These are phyloP conservation scores for Marcusenius ussheri DNA, from an alignment of 2,113 vertebrate genomes.

Conservation along the genomic window DNA sequence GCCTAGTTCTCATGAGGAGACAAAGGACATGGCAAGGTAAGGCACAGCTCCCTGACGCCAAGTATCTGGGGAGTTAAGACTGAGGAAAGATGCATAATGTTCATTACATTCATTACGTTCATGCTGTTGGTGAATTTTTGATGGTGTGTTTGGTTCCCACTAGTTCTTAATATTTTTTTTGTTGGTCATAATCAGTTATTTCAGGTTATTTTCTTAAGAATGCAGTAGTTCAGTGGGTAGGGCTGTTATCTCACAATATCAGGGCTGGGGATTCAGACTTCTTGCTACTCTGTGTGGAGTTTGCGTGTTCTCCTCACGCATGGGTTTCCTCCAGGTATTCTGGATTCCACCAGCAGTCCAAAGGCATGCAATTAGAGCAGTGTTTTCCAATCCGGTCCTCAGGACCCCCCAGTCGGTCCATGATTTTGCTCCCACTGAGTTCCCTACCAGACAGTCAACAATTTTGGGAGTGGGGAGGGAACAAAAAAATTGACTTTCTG, in stretches of 20 bases:
- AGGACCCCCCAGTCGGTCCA: not conserved
- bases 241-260: not conserved
- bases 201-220: not conserved
- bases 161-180: not conserved
- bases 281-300: not conserved
- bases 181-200: not conserved
- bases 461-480: not conserved
- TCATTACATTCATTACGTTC: too few species aligned
- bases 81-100: not conserved
- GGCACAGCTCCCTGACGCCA: not conserved
- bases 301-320: not conserved
- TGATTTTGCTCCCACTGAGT: not conserved
- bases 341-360: not conserved
- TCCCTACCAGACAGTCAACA: not conserved
- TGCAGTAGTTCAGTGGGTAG: not conserved
- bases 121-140: not conserved
- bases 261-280: not conserved
- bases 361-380: not conserved
- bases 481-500: not conserved
- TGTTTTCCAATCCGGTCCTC: not conserved
- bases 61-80: not conserved
- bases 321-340: not conserved
- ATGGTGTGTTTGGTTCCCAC: not conserved
- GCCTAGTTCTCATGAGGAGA: constrained; percentile 77
- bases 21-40: constrained; percentile 89